Evolutionary conservation across 2,797 vertebrate species (phyloP).

Genomic region (Phyllotis vaccarum): DNA sequence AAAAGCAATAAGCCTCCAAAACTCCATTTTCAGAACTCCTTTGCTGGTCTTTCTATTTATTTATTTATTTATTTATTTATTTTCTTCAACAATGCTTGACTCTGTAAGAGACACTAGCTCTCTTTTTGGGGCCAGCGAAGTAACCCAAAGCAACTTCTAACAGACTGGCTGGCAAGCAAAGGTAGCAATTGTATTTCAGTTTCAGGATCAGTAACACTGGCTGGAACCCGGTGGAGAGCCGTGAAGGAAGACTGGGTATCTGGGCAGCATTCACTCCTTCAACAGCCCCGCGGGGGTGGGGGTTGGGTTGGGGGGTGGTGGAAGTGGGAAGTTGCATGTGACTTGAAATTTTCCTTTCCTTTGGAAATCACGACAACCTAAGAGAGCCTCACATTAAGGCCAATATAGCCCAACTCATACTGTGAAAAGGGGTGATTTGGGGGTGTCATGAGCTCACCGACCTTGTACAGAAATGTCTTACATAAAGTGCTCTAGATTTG

Average conservation of each 20-base stretch:
- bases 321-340: constrained; percentile 66
- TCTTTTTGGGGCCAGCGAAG: constrained; percentile 51
- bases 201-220: constrained; percentile 65
- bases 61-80: not conserved
- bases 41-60: not conserved
- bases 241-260: constrained; percentile 44
- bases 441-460: constrained; percentile 42
- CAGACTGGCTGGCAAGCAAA: constrained; percentile 69
- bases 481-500: constrained; percentile 51
- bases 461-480: constrained; percentile 37
- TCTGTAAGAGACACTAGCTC: constrained; percentile 69
- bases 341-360: constrained; percentile 66
- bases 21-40: constrained; percentile 67
- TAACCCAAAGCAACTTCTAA: constrained; percentile 75
- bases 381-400: constrained; percentile 26
- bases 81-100: constrained; percentile 37
- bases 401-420: constrained; percentile 57
- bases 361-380: constrained; percentile 66
- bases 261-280: constrained; percentile 3
- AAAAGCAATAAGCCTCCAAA: not conserved
- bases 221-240: constrained; percentile 34
- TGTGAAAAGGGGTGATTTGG: constrained; percentile 49
- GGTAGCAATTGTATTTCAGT: constrained; percentile 77
- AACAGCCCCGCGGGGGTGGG: not conserved
- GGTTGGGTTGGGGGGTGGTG: too few relatives aligned